Evolutionary conservation across 2,113 vertebrate genomes (phyloP).

Genomic region (Neogale vison): DNA sequence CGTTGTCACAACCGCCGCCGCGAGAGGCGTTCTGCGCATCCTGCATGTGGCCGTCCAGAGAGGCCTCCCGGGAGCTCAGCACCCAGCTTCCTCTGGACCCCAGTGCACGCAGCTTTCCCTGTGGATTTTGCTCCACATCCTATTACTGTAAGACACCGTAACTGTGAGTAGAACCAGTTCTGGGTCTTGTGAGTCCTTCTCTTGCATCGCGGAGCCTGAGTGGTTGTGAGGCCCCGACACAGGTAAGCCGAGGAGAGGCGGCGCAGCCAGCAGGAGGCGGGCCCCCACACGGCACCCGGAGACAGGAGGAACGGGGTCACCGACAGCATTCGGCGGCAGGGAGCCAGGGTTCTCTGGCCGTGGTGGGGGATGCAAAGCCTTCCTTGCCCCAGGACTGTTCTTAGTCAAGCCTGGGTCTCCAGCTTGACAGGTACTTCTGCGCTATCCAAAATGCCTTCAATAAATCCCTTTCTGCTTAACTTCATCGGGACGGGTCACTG

Average conservation of each 20-base stretch:
- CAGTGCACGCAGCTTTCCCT: fast-evolving
- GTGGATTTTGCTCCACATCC: background rate
- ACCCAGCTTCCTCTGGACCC: background rate
- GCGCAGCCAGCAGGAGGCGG: fast-evolving
- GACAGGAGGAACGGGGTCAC: fast-evolving
- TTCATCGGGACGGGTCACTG: background rate
- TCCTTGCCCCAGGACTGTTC: background rate
- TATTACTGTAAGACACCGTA: background rate
- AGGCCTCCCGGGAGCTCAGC: fast-evolving
- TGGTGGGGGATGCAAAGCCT: too few relatives aligned
- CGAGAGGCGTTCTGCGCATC: background rate
- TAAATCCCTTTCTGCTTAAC: background rate
- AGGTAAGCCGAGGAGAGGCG: background rate
- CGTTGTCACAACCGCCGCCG: fast-evolving
- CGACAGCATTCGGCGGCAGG: background rate
- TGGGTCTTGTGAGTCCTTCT: background rate
- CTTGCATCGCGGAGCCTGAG: background rate
- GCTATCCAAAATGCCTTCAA: background rate
- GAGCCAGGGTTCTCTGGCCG: background rate
- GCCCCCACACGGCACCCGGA: fast-evolving
- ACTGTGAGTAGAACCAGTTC: background rate
- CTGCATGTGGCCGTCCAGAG: fast-evolving
- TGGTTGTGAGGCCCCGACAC: too few relatives aligned
- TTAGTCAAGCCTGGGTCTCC: background rate
- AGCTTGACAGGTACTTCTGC: background rate